These are phyloP conservation scores for Heterodera schachtii DNA, from an alignment of 1,140 invertebrate genomes.

Conservation along the genomic window DNA sequence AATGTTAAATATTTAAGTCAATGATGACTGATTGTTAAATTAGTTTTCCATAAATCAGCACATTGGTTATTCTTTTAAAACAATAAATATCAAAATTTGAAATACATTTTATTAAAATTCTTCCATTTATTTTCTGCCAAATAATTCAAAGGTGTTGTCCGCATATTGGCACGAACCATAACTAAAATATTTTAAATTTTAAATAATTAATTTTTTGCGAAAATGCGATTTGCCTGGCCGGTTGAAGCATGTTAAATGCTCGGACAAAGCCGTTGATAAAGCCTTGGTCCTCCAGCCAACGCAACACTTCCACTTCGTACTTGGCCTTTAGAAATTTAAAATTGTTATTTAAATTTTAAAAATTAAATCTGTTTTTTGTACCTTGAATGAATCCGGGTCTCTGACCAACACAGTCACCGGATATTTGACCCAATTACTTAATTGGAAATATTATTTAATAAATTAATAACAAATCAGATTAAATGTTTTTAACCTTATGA, in stretches of 20 bases:
- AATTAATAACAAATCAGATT: no score
- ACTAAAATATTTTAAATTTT: background rate
- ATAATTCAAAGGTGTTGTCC: slow-evolving; percentile 65
- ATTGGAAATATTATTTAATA: background rate
- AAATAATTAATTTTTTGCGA: background rate
- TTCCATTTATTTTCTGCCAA: slow-evolving; percentile 52
- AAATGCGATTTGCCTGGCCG: slow-evolving; percentile 35
- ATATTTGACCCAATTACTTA: slow-evolving; percentile 62
- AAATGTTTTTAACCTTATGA: slow-evolving; percentile 50
- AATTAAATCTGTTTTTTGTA: background rate
- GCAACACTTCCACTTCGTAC: slow-evolving; percentile 62
- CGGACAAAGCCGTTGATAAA: slow-evolving; percentile 42
- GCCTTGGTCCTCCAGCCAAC: slow-evolving; percentile 65
- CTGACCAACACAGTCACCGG: slow-evolving; percentile 64
- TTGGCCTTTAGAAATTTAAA: slow-evolving; percentile 35
- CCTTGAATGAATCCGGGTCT: slow-evolving; percentile 64
- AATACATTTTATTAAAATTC: no score
- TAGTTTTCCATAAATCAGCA: no score
- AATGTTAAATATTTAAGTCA: no score
- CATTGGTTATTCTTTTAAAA: no score
- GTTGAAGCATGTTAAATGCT: slow-evolving; percentile 65
- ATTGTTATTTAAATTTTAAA: no score
- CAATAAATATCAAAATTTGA: no score
- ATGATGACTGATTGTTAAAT: no score
- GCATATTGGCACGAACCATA: slow-evolving; percentile 63